Evolutionary conservation across 2,797 vertebrate species (phyloP).

Genomic region (Chloroceryle inda): DNA sequence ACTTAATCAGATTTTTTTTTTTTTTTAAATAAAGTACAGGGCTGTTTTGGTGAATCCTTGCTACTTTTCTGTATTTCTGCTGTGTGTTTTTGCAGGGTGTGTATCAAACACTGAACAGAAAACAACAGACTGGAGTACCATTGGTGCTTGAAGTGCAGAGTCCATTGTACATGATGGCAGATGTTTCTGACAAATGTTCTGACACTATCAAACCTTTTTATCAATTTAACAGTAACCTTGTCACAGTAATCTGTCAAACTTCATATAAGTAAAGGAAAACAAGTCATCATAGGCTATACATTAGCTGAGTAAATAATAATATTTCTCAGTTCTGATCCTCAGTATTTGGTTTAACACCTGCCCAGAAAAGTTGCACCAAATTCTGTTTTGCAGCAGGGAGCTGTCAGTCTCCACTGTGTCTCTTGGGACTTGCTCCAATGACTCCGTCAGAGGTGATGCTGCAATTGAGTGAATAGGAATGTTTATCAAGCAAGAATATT

Average conservation of each 20-base stretch:
- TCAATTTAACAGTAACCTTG: conserved; percentile 83
- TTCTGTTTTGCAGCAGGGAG: conserved; percentile 6
- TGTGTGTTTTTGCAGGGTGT: not conserved
- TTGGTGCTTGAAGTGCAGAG: conserved; percentile 46
- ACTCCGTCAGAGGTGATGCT: not conserved
- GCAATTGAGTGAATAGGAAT: not conserved
- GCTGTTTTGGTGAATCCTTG: not conserved
- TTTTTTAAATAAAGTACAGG: not conserved
- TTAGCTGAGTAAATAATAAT: conserved; percentile 71
- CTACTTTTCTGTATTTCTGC: not conserved
- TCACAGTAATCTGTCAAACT: conserved; percentile 81
- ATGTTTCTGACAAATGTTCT: conserved; percentile 81
- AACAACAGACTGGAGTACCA: conserved; percentile 39
- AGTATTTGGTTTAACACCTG: conserved; percentile 17
- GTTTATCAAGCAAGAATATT: not conserved
- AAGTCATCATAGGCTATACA: conserved; percentile 70
- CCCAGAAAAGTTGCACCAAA: conserved; percentile 32
- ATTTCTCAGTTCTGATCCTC: conserved; percentile 26
- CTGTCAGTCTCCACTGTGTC: not conserved
- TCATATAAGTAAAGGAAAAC: conserved; percentile 77
- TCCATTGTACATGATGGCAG: conserved; percentile 71
- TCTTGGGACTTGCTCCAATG: not conserved
- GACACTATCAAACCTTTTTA: conserved; percentile 83
- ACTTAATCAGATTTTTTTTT: not conserved
- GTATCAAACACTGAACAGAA: not conserved